These are phyloP conservation scores for Thyatira batis DNA, from an alignment of 2,888 invertebrate genomes.

Conservation along the genomic window DNA sequence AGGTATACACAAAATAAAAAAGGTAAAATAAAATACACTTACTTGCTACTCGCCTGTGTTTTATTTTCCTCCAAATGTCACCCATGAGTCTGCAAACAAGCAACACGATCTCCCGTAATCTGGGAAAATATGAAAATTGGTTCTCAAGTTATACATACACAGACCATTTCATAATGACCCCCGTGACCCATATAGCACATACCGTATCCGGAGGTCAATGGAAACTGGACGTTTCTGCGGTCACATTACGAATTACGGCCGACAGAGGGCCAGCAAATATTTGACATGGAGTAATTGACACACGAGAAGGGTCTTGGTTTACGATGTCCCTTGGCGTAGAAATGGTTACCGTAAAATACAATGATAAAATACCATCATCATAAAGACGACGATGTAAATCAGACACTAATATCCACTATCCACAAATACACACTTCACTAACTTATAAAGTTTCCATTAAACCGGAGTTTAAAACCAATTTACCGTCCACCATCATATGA, in stretches of 20 bases:
- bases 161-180: slow-evolving; percentile 34
- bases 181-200: neutral
- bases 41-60: slow-evolving; percentile 24
- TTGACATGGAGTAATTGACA: slow-evolving; percentile 77
- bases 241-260: slow-evolving; percentile 75
- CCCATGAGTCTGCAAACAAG: slow-evolving; percentile 76
- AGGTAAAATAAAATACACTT: slow-evolving; percentile 3
- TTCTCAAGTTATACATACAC: slow-evolving; percentile 36
- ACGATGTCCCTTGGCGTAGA: slow-evolving; percentile 33
- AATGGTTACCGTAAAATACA: slow-evolving; percentile 11
- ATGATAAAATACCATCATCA: too few species aligned
- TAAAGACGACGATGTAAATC: neutral
- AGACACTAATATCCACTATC: too few species aligned
- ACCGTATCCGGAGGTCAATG: slow-evolving; percentile 15
- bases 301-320: slow-evolving; percentile 60
- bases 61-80: slow-evolving; percentile 60
- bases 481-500: too few species aligned
- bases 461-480: too few species aligned
- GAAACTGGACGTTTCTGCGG: slow-evolving; percentile 26
- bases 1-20: neutral
- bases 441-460: too few species aligned
- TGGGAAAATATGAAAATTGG: slow-evolving; percentile 66
- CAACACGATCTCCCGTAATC: slow-evolving; percentile 63
- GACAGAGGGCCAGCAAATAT: slow-evolving; percentile 76
- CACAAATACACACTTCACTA: too few species aligned